Percentiles rank a stretch among this genome's conserved stretches.
phyloP scores from a whole-genome alignment of 2,888 invertebrate species.

The Diogma glabrata region DNA sequence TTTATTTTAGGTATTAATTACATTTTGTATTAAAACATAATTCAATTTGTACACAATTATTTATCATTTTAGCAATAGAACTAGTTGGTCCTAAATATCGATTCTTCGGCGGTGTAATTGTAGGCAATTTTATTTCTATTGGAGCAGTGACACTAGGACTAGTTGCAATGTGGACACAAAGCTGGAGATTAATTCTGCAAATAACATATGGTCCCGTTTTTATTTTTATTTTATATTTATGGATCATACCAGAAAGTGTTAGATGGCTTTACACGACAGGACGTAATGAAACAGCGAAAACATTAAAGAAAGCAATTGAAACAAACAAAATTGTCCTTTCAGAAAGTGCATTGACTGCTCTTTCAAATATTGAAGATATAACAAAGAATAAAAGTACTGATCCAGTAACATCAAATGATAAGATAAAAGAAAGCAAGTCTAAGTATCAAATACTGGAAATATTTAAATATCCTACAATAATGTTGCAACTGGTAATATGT shows the following conservation, averaged over 20 bases:
- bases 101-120: conserved; percentile 56
- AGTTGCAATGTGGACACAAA: conserved; percentile 50
- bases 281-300: conserved; percentile 40
- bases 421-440: background rate
- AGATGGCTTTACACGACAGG: conserved; percentile 62
- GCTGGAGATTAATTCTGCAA: conserved; percentile 57
- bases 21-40: no score
- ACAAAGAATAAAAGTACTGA: conserved; percentile 10
- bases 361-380: conserved; percentile 29
- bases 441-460: conserved; percentile 9
- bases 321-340: conserved; percentile 49
- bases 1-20: conserved; percentile 51
- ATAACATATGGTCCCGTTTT: conserved; percentile 55
- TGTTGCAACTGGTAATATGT: conserved; percentile 42
- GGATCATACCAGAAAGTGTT: conserved; percentile 59
- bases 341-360: conserved; percentile 39
- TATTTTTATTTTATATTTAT: conserved; percentile 52
- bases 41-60: background rate
- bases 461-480: conserved; percentile 21
- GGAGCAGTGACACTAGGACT: conserved; percentile 57
- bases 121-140: conserved; percentile 56
- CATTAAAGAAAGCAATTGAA: conserved; percentile 48
- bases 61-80: conserved; percentile 56
- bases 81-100: conserved; percentile 60
- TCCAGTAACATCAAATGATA: background rate